These are phyloP conservation scores for Phrynocephalus versicolor DNA, from an alignment of 2,113 vertebrate species.

Conservation along the genomic window DNA sequence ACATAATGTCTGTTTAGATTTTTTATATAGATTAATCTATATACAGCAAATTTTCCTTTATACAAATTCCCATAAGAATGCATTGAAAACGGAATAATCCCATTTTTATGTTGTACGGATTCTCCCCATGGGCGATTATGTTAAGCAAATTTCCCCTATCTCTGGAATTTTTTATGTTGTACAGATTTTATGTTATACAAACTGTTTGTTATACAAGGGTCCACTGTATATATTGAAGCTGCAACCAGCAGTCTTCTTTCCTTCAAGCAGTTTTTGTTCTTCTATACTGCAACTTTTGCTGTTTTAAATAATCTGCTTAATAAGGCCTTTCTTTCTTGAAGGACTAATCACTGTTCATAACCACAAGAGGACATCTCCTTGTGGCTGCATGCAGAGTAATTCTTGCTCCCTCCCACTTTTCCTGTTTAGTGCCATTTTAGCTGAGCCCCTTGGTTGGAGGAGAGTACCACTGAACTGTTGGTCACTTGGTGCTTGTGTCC, in stretches of 20 bases:
- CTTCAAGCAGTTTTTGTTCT: neutral
- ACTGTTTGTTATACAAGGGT: too few relatives aligned
- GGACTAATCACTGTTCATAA: fast-evolving
- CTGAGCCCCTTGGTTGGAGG: slow-evolving; percentile 23
- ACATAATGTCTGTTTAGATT: neutral
- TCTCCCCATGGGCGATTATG: too few relatives aligned
- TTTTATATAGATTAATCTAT: too few relatives aligned
- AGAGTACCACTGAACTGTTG: neutral
- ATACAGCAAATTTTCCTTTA: too few relatives aligned
- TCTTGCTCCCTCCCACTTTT: neutral
- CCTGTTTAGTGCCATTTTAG: slow-evolving; percentile 27
- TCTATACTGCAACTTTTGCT: neutral
- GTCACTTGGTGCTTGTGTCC: neutral
- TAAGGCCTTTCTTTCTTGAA: slow-evolving; percentile 1
- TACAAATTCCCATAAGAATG: too few relatives aligned
- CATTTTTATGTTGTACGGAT: too few relatives aligned
- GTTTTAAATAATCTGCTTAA: neutral
- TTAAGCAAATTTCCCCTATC: too few relatives aligned
- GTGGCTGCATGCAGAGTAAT: neutral
- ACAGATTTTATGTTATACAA: too few relatives aligned
- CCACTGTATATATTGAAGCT: too few relatives aligned
- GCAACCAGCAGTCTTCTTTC: neutral
- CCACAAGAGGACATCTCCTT: neutral
- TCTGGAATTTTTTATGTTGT: too few relatives aligned
- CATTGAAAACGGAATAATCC: too few relatives aligned